Evolutionary conservation across 2,797 vertebrate species (phyloP), one percentile per base, ranked within the genome.

Genomic region (Aldrovandia affinis): DNA sequence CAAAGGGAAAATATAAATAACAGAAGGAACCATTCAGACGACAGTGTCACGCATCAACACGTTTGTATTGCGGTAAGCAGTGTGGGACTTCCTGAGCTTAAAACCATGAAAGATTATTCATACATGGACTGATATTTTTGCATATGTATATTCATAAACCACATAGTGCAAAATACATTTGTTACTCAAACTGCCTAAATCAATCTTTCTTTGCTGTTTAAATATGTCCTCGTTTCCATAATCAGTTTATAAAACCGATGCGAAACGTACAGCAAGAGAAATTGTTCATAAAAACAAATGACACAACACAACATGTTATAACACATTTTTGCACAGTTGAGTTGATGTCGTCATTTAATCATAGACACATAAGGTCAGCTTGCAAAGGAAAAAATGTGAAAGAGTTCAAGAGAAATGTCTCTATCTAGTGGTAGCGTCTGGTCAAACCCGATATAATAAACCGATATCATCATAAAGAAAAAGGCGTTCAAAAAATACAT

Each of bases 211-310:
- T 28, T 61, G 20, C 57, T 65, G 63, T 33, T 65, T 30, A 65
- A 33, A 65, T 10, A 65, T 28, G 6, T 33, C 10, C 28, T 65
- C n/a, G 10, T 63, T 28, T 63, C 59, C 2, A 20, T 3, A 30
- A 39, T 70, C 65, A 70, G 68, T 36, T 70, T 36, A 70, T 39
- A 70, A 70, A 70, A 70, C 68, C 20, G 14, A 70, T 36, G 39
- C 68, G 39, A 39, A 70, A 70, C 8, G 12, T 3, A 39, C 2
- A n/a, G 30, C 28, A 20, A 42, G 39, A 70, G 6, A 70, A 39
- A 4, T 52, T 52, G 12, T 52, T 52, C 50, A 4, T 52, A 52
- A n/a, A n/a, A n/a, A n/a, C n/a, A n/a, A n/a, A n/a, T n/a, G n/a
- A n/a, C n/a, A n/a, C n/a, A n/a, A n/a, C n/a, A n/a, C n/a, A n/a